These are phyloP conservation scores for Erebia palarica DNA, from an alignment of 2,888 invertebrate species.

Conservation along the genomic window DNA sequence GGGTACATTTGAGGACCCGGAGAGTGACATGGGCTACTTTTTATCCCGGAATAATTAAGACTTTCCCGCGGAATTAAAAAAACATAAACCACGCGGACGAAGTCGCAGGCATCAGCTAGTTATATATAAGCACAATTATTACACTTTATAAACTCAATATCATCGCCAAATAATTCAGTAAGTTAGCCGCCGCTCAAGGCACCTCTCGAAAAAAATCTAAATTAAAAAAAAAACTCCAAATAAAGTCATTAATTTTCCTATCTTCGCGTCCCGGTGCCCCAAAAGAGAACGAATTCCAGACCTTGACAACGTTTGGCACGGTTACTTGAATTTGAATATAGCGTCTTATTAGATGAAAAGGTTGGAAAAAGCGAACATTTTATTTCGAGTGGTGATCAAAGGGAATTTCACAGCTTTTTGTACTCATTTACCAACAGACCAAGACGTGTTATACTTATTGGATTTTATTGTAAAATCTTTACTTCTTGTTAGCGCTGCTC, in stretches of 20 bases:
- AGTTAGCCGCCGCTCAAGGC: not conserved
- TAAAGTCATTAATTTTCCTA: constrained; percentile 18
- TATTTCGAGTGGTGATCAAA: constrained; percentile 20
- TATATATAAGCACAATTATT: too few relatives aligned
- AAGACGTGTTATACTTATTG: not conserved
- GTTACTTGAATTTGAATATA: constrained; percentile 22
- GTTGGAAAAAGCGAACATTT: constrained; percentile 13
- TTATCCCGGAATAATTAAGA: too few relatives aligned
- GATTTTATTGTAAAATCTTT: too few relatives aligned
- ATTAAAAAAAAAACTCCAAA: not conserved
- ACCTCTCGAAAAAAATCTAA: not conserved
- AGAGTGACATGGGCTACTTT: too few relatives aligned
- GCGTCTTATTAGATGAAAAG: constrained; percentile 13
- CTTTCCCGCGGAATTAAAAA: too few relatives aligned
- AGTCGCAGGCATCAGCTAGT: too few relatives aligned
- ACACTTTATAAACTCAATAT: not conserved
- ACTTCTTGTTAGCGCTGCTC: too few relatives aligned
- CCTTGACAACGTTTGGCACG: constrained; percentile 16
- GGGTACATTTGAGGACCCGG: too few relatives aligned
- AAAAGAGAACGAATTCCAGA: constrained; percentile 6
- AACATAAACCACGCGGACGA: too few relatives aligned
- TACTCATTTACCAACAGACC: not conserved
- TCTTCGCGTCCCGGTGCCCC: constrained; percentile 14
- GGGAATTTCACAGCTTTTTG: constrained; percentile 5
- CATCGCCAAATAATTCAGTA: not conserved